Conservation (phyloP, 30 jellyfish, hydroid and myxozoan genomes). For the Hydra vulgaris region DNA sequence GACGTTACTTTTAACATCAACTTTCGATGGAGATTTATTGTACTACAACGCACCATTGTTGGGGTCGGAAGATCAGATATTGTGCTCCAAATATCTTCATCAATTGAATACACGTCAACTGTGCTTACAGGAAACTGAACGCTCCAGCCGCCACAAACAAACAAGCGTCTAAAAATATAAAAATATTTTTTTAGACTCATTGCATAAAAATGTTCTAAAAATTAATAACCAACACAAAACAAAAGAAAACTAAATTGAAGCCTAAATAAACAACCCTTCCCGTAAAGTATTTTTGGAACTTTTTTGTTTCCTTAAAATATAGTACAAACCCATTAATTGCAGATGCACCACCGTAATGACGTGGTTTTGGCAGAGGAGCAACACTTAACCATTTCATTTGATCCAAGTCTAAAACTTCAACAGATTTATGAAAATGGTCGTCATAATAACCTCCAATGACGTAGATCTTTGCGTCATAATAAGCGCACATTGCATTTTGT, state of each 20-base stretch:
- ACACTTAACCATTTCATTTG: conserved; percentile 50
- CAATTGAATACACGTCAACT: conserved; percentile 46
- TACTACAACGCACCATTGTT: conserved; percentile 66
- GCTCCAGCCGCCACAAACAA: conserved; percentile 98
- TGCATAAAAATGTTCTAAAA: not conserved
- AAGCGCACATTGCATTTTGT: conserved; percentile 79
- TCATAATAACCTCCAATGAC: conserved; percentile 90
- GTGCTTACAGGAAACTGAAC: conserved; percentile 31
- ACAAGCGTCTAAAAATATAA: conserved; percentile 44
- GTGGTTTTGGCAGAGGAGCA: conserved; percentile 52
- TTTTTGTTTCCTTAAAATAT: not conserved
- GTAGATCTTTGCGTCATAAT: conserved; percentile 50
- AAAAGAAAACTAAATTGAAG: no score
- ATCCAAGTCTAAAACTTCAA: conserved; percentile 72
- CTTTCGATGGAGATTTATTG: conserved; percentile 71
- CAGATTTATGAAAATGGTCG: conserved; percentile 49
- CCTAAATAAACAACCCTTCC: no score
- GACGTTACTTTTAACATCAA: conserved; percentile 7
- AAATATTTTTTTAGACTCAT: not conserved
- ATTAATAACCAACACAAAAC: not conserved
- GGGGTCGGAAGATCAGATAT: conserved; percentile 84
- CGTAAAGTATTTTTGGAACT: no score
- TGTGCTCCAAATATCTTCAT: conserved; percentile 47
- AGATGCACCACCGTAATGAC: conserved; percentile 96
- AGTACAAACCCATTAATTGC: conserved; percentile 69